Conservation (phyloP, 2,888 invertebrate species). For the Mythimna albipuncta region DNA sequence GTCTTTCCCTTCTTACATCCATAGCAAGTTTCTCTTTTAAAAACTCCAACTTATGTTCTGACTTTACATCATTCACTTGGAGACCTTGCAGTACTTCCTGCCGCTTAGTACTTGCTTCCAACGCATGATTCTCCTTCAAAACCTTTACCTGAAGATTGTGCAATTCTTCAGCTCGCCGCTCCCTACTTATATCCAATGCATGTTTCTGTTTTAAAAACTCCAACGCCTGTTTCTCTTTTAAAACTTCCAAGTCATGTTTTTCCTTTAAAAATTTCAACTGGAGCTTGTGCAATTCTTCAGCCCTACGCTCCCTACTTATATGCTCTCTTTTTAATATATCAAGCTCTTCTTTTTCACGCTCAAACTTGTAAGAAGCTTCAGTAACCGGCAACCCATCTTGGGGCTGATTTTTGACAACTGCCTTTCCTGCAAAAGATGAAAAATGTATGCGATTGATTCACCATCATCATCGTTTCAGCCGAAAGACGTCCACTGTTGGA, state of each 20-base stretch:
- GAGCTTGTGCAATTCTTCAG: not conserved
- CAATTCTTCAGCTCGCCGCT: not conserved
- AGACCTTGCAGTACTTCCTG: not conserved
- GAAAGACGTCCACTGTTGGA: no score
- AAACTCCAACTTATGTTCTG: not conserved
- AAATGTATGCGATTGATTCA: not conserved
- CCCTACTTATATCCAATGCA: not conserved
- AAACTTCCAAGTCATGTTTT: not conserved
- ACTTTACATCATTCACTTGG: not conserved
- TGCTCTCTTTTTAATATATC: slow-evolving; percentile 5
- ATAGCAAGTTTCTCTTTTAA: not conserved
- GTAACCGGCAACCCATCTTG: not conserved
- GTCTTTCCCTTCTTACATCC: not conserved
- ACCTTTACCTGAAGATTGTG: not conserved
- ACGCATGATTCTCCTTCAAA: not conserved
- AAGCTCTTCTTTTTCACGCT: not conserved
- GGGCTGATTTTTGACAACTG: not conserved
- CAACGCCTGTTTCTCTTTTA: not conserved
- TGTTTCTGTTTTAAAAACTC: slow-evolving; percentile 1
- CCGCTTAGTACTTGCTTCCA: not conserved
- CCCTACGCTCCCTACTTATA: not conserved
- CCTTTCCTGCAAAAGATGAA: not conserved
- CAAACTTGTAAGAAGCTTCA: not conserved
- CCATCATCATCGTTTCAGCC: no score
- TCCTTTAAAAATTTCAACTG: not conserved